Evolutionary conservation across 2,113 vertebrate species (phyloP).

Genomic region (Geococcyx californianus): DNA sequence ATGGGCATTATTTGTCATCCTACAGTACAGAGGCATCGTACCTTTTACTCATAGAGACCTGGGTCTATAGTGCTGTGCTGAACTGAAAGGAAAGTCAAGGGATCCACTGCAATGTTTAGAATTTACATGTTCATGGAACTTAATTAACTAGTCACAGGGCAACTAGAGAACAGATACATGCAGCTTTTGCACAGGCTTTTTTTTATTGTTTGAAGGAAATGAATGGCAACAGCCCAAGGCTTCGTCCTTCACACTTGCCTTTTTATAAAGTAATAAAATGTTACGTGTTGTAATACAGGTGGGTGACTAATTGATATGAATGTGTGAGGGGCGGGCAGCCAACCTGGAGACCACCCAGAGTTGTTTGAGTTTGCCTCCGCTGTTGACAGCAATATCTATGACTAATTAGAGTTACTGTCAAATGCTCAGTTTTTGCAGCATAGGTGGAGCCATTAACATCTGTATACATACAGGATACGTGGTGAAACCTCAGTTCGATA

Average conservation of each 20-base stretch:
- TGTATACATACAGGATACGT: background rate
- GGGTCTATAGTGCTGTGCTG: background rate
- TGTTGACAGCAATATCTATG: background rate
- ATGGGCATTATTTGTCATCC: background rate
- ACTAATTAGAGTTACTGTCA: conserved; percentile 21
- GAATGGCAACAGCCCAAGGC: background rate
- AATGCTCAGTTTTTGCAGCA: background rate
- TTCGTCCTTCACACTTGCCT: background rate
- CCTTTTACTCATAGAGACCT: background rate
- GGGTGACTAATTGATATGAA: background rate
- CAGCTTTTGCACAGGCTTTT: background rate
- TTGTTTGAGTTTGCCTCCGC: background rate
- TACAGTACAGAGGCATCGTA: background rate
- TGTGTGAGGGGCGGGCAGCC: background rate
- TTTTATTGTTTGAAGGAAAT: background rate
- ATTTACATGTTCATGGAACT: conserved; percentile 21
- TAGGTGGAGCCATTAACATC: background rate
- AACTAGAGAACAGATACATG: background rate
- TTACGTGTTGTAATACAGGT: background rate
- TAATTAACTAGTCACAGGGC: conserved; percentile 10
- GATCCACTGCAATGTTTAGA: background rate
- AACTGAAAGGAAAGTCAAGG: conserved; percentile 22
- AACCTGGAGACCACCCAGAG: background rate
- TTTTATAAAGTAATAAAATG: background rate
- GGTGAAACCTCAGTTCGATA: background rate